phyloP scores from a whole-genome alignment of 2,797 vertebrate genomes.

The Perodicticus potto region DNA sequence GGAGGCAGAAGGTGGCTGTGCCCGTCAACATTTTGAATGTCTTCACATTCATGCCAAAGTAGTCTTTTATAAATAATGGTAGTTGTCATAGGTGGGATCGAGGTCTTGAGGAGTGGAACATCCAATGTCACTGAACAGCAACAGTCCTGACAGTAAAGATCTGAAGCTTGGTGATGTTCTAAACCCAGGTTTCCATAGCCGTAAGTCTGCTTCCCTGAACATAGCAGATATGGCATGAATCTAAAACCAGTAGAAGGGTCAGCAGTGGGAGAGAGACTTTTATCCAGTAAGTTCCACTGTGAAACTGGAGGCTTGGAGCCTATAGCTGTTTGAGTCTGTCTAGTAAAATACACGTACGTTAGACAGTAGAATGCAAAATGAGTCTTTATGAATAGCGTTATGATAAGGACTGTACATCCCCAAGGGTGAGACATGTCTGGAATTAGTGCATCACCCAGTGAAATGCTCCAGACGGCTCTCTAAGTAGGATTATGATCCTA shows the following conservation, averaged over 20 bases:
- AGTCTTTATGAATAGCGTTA: background rate
- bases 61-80: constrained; percentile 11
- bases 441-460: background rate
- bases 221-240: background rate
- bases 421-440: background rate
- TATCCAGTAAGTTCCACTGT: background rate
- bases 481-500: background rate
- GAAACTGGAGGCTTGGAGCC: background rate
- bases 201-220: background rate
- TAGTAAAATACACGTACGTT: background rate
- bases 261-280: background rate
- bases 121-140: constrained; percentile 33
- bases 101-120: background rate
- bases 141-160: constrained; percentile 1
- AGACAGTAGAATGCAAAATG: background rate
- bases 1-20: background rate
- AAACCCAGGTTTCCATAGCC: background rate
- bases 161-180: background rate
- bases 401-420: background rate
- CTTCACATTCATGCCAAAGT: background rate
- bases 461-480: background rate
- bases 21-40: background rate
- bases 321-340: background rate
- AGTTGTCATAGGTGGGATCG: background rate
- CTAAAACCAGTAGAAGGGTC: background rate